A percentile compares a stretch with the other conserved stretches of the same genome.
These are phyloP conservation scores for Ephydatia muelleri DNA, from an alignment of 37 sponge, comb jelly and placozoan genomes.

Conservation along the genomic window DNA sequence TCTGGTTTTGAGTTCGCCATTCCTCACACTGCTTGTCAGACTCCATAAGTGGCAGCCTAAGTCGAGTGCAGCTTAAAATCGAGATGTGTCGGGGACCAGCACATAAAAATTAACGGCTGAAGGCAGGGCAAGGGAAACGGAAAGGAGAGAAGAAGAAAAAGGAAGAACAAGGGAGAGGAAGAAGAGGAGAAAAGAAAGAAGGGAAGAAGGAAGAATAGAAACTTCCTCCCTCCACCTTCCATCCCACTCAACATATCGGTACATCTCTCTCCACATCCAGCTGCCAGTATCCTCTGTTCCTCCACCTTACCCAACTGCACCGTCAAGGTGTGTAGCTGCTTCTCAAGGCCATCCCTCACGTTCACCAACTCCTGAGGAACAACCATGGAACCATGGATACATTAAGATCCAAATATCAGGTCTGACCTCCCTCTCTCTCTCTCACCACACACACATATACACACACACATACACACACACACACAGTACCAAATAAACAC, in stretches of 20 bases:
- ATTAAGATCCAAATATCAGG: not conserved
- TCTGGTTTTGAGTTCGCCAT: conserved; percentile 13
- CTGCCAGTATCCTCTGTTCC: conserved; percentile 13
- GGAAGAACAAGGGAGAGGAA: no score
- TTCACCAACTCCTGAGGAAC: conserved; percentile 34
- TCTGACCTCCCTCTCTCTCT: not conserved
- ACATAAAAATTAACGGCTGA: no score
- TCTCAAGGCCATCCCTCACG: conserved; percentile 26
- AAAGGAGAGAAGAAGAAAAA: no score
- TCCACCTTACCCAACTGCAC: conserved; percentile 38
- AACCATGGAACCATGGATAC: conserved; percentile 6
- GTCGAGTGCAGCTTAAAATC: not conserved
- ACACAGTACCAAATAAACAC: not conserved
- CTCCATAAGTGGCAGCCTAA: conserved; percentile 36
- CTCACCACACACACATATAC: no score
- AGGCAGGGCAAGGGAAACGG: no score
- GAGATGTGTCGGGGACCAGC: not conserved
- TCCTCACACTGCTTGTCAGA: conserved; percentile 32
- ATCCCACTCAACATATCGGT: no score
- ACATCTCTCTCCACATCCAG: no score
- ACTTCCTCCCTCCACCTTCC: not conserved
- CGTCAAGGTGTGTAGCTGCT: conserved; percentile 36
- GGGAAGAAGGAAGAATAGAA: no score
- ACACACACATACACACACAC: no score
- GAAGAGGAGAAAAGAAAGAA: no score